Evolutionary conservation across 2,888 invertebrate genomes (phyloP).

Genomic region (Agrochola macilenta): DNA sequence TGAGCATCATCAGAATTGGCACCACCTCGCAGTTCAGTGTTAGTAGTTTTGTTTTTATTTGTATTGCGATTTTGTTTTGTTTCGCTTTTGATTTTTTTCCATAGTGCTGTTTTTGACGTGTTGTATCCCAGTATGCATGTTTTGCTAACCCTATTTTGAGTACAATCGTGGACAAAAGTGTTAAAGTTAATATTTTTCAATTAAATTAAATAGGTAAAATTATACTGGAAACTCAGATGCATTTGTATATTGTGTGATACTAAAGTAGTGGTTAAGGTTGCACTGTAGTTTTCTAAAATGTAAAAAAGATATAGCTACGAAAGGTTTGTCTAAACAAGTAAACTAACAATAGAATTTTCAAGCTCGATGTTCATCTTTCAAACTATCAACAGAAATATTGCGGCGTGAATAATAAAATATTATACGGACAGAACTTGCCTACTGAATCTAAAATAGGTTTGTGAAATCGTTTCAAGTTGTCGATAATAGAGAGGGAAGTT

Average conservation of each 20-base stretch:
- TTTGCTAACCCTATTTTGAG: conserved; percentile 31
- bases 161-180: conserved; percentile 29
- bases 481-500: background rate
- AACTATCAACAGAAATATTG: conserved; percentile 23
- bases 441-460: conserved; percentile 23
- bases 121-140: conserved; percentile 51
- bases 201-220: background rate
- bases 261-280: background rate
- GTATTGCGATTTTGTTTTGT: conserved; percentile 68
- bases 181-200: background rate
- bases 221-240: conserved; percentile 37
- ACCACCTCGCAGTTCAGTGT: conserved; percentile 92
- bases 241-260: conserved; percentile 25
- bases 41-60: conserved; percentile 88
- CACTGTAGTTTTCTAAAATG: background rate
- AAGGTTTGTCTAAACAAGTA: background rate
- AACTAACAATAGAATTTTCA: background rate
- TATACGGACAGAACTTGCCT: background rate
- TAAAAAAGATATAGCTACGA: background rate
- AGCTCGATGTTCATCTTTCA: conserved; percentile 30
- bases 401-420: conserved; percentile 16
- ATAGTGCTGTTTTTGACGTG: conserved; percentile 51
- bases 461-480: background rate
- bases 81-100: conserved; percentile 62
- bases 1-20: conserved; percentile 89